Evolutionary conservation across 1,140 invertebrate genomes (phyloP).

Genomic region (Leptinotarsa defecta): DNA sequence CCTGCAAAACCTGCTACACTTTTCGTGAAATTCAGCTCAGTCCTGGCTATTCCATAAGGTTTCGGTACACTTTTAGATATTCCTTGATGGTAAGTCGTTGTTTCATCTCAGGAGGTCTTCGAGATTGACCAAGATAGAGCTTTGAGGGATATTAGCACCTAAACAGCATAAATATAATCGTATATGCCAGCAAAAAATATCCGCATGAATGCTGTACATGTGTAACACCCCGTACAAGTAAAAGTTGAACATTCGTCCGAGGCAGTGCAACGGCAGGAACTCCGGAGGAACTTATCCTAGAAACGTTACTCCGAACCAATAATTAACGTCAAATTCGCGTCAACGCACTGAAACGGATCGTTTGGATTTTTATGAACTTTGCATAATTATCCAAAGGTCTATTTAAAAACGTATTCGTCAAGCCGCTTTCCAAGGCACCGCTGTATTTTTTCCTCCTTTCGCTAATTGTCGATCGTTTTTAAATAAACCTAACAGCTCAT

Average conservation of each 20-base stretch:
- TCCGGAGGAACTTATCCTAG: neutral
- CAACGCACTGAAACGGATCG: constrained; percentile 10
- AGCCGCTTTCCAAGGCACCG: constrained; percentile 2
- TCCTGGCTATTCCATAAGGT: too few species aligned
- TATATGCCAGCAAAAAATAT: too few species aligned
- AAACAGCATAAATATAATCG: too few species aligned
- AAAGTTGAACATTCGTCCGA: neutral
- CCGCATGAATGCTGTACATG: neutral
- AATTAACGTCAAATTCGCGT: constrained; percentile 26
- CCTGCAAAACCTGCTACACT: too few species aligned
- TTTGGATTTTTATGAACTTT: constrained; percentile 13
- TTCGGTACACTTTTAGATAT: too few species aligned
- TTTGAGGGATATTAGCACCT: too few species aligned
- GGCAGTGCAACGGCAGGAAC: neutral
- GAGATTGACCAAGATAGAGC: too few species aligned
- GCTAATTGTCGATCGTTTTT: neutral
- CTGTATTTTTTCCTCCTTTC: neutral
- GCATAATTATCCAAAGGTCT: constrained; percentile 19
- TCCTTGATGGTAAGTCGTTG: too few species aligned
- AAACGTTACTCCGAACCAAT: constrained; percentile 14
- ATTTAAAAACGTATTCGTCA: constrained; percentile 22
- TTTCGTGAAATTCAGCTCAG: too few species aligned
- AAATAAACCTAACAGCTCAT: neutral
- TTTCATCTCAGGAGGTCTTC: too few species aligned
- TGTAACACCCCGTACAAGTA: neutral